phyloP scores from a whole-genome alignment of 2,797 vertebrate species.

The Tadarida brasiliensis region DNA sequence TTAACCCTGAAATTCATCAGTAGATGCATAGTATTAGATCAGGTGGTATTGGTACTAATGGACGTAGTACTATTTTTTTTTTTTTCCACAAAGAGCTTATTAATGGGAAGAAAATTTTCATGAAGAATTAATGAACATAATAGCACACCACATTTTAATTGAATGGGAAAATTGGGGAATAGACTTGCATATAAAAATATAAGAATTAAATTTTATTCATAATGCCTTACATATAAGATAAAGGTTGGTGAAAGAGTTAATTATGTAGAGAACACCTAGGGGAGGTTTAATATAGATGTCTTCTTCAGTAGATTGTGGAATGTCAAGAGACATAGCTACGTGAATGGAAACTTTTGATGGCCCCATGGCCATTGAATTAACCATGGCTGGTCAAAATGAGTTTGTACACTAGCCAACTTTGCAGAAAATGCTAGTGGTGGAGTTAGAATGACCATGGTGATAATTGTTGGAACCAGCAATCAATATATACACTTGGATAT shows the following conservation, averaged over 20 bases:
- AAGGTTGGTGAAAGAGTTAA: not conserved
- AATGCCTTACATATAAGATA: not conserved
- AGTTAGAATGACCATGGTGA: not conserved
- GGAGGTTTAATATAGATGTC: not conserved
- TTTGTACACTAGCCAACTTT: not conserved
- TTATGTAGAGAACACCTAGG: not conserved
- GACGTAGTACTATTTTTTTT: not conserved
- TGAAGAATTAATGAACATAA: constrained; percentile 23
- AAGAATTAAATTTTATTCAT: constrained; percentile 44
- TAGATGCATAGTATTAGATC: not conserved
- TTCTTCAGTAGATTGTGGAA: not conserved
- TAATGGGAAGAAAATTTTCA: not conserved
- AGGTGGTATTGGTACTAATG: not conserved
- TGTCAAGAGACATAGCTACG: not conserved
- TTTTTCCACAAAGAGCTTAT: not conserved
- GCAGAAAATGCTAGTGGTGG: not conserved
- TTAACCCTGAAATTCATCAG: not conserved
- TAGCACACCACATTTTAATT: not conserved
- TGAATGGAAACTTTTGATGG: not conserved
- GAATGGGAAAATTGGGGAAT: not conserved
- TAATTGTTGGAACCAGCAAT: not conserved
- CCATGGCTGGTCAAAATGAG: not conserved
- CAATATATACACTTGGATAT: not conserved
- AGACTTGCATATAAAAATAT: not conserved
- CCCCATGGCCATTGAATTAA: not conserved